phyloP scores from a whole-genome alignment of 23 tunicate species.

The Oikopleura vanhoeffeni region DNA sequence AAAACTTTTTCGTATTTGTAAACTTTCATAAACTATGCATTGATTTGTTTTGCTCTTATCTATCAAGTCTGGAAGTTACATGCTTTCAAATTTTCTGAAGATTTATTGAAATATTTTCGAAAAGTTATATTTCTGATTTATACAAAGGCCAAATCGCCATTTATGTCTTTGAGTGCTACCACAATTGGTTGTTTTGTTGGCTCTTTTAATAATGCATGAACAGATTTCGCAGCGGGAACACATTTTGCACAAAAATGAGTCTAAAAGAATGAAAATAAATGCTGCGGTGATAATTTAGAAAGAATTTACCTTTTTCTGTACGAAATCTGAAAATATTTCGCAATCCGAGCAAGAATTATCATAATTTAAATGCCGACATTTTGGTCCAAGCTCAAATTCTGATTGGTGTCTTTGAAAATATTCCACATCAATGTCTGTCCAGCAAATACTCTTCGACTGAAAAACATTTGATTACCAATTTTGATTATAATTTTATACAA shows the following conservation, averaged over 20 bases:
- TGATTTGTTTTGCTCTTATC: too few species aligned
- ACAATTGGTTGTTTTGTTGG: neutral
- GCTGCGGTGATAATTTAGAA: neutral
- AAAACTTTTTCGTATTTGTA: too few species aligned
- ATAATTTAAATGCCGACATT: neutral
- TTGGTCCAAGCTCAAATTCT: neutral
- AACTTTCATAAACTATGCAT: too few species aligned
- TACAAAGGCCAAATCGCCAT: neutral
- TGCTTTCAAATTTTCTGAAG: too few species aligned
- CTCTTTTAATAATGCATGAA: neutral
- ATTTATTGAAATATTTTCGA: too few species aligned
- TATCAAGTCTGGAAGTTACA: too few species aligned
- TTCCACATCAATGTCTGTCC: neutral
- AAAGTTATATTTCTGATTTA: too few species aligned
- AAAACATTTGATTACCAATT: too few species aligned
- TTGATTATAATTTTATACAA: too few species aligned
- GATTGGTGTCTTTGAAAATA: neutral
- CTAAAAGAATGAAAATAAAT: neutral
- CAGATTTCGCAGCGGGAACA: neutral
- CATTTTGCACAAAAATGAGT: neutral
- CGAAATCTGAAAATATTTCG: neutral
- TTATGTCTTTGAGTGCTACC: neutral
- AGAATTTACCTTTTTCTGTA: neutral
- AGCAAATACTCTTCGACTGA: neutral
- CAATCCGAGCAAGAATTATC: neutral